Evolutionary conservation across 2,888 invertebrate genomes (phyloP), one percentile per base, ranked within the genome.

Genomic region (Chironomus tentans): DNA sequence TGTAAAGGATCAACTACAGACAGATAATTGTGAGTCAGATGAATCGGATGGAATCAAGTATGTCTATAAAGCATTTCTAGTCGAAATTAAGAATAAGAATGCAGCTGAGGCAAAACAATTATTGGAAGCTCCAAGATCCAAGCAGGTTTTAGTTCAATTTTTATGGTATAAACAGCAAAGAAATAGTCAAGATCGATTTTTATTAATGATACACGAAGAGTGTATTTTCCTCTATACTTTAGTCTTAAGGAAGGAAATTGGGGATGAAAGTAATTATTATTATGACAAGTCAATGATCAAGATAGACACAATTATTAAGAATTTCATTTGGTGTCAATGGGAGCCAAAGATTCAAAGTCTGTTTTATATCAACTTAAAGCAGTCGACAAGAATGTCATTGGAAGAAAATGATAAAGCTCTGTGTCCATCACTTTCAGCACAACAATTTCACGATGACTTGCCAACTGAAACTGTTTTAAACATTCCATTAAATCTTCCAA

Each of bases 381-480:
- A 89, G 80, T 88, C 91, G 24, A 86, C 89, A 3, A 88, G 89
- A 78, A 90, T 90, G 80, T 88, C 88, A 65, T 85, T 87, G 77
- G 90, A 90, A 79, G 88, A 87, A 61, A 87, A 87, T 77, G 88
- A 88, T 48, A 84, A 85, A n/a, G 87, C 88, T 79, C 83, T 87
- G 74, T 90, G 89, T 69, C 92, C 93, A 5, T 91, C 91, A 0
- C 84, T 95, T 7, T 93, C 94, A 6, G 93, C 93, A 13, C 86
- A 94, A 76, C 94, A 94, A 82, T 94, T 94, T 82, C 93, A 94
- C 80, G 92, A 93, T 65, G 92, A 93, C 81, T 85, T 93, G 79
- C 94, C 94, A 0, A 92, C 93, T 78, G 94, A 94, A 83, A 93
- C 94, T 78, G 94, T 94, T 82, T 93, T 93, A 86, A 94, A 94